phyloP scores from a whole-genome alignment of 2,797 vertebrate species.

The Phrynocephalus guinanensis region DNA sequence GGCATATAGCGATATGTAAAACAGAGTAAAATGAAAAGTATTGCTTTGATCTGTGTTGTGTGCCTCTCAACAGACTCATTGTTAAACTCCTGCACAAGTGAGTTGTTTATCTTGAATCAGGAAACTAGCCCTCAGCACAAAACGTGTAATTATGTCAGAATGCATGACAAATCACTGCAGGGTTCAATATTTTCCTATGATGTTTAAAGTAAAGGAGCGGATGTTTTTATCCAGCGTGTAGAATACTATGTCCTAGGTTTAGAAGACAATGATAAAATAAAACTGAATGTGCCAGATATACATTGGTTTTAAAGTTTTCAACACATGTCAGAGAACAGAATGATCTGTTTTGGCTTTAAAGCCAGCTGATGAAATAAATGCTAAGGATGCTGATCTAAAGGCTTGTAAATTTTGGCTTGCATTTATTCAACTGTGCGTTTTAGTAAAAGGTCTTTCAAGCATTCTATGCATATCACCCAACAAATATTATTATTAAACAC shows the following conservation, averaged over 20 bases:
- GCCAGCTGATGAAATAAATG: conserved; percentile 4
- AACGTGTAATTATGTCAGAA: conserved; percentile 54
- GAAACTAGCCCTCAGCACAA: conserved; percentile 68
- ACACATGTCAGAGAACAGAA: conserved; percentile 21
- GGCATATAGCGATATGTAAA: not conserved
- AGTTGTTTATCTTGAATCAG: conserved; percentile 67
- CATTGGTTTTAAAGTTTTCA: conserved; percentile 49
- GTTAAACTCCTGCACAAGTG: conserved; percentile 41
- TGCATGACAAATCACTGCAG: conserved; percentile 54
- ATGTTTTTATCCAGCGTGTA: conserved; percentile 69
- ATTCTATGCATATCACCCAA: not conserved
- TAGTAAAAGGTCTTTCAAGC: not conserved
- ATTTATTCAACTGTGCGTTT: not conserved
- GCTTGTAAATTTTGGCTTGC: not conserved
- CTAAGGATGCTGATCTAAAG: not conserved
- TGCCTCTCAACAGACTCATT: conserved; percentile 10
- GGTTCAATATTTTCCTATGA: conserved; percentile 61
- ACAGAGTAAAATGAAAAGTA: conserved; percentile 5
- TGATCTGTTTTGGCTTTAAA: conserved; percentile 5
- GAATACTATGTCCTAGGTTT: conserved; percentile 60
- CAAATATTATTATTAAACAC: too few species aligned
- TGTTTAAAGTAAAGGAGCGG: conserved; percentile 54
- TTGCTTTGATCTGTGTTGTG: not conserved
- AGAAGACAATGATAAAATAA: conserved; percentile 46
- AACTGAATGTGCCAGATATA: conserved; percentile 51